A percentile compares a stretch with the other conserved stretches of the same genome.
Evolutionary conservation across 2,888 invertebrate genomes (phyloP).

Genomic region (Ptilodon capucinus): DNA sequence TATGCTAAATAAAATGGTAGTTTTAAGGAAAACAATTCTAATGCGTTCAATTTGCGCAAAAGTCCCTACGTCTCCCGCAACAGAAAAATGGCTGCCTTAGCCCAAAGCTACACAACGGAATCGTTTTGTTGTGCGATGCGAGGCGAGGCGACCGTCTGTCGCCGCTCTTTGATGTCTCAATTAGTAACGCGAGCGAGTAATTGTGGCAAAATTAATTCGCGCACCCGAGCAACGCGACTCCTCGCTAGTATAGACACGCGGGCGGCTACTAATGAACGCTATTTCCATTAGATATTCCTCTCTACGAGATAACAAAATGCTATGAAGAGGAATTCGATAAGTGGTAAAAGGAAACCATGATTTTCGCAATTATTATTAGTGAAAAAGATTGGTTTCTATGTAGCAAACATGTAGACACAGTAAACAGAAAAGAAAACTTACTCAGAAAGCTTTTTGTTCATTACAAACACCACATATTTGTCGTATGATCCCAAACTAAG

Average conservation of each 20-base stretch:
- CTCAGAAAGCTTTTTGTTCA: too few relatives aligned
- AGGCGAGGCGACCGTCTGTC: slow-evolving; percentile 47
- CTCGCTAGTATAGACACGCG: not conserved
- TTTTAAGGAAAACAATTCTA: too few relatives aligned
- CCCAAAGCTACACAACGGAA: slow-evolving; percentile 44
- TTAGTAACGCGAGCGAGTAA: slow-evolving; percentile 78
- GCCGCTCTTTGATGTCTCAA: slow-evolving; percentile 77
- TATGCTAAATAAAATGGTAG: too few relatives aligned
- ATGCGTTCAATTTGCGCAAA: too few relatives aligned
- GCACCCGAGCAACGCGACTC: slow-evolving; percentile 28
- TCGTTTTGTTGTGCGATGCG: slow-evolving; percentile 34
- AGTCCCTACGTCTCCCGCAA: too few relatives aligned
- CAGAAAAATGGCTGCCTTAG: too few relatives aligned
- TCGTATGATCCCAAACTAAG: too few relatives aligned
- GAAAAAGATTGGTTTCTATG: too few relatives aligned
- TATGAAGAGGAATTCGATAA: not conserved
- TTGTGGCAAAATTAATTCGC: slow-evolving; percentile 79
- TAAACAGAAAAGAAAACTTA: too few relatives aligned
- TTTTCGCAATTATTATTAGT: too few relatives aligned
- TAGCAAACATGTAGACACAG: too few relatives aligned
- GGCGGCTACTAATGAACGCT: not conserved
- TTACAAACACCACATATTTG: too few relatives aligned
- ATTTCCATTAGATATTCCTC: not conserved
- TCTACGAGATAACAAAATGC: not conserved
- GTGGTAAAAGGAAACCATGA: not conserved